These are phyloP conservation scores for Ylistrum balloti DNA, from an alignment of 1,140 invertebrate genomes.

Conservation along the genomic window DNA sequence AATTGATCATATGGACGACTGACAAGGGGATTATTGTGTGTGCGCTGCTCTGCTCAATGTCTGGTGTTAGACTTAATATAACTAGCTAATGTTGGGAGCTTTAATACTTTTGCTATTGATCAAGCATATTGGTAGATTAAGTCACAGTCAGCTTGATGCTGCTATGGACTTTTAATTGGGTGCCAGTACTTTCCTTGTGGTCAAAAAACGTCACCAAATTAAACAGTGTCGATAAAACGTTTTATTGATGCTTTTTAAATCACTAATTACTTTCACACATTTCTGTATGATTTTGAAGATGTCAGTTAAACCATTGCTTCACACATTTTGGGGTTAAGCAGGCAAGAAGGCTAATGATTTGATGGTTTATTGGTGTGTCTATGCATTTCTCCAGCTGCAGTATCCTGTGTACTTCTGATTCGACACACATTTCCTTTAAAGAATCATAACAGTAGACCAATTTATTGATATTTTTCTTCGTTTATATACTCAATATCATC, in stretches of 20 bases:
- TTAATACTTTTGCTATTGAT: neutral
- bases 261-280: too few species aligned
- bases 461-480: slow-evolving; percentile 13
- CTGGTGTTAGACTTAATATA: neutral
- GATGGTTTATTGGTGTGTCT: neutral
- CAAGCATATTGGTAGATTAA: neutral
- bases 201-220: neutral
- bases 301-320: neutral
- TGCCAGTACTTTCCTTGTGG: too few species aligned
- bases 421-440: neutral
- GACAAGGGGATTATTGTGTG: neutral
- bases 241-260: too few species aligned
- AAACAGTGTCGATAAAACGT: neutral
- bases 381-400: slow-evolving; percentile 32
- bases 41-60: neutral
- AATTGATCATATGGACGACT: neutral
- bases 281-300: too few species aligned
- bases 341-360: neutral
- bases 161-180: neutral
- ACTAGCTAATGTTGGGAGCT: neutral
- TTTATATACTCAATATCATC: slow-evolving; percentile 29
- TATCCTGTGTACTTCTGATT: neutral
- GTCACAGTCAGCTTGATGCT: neutral
- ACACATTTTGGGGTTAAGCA: neutral
- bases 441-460: slow-evolving; percentile 18